Base-by-base conservation (phyloP, 2,888 invertebrate species). In the Ichneumoninae sp. region DNA sequence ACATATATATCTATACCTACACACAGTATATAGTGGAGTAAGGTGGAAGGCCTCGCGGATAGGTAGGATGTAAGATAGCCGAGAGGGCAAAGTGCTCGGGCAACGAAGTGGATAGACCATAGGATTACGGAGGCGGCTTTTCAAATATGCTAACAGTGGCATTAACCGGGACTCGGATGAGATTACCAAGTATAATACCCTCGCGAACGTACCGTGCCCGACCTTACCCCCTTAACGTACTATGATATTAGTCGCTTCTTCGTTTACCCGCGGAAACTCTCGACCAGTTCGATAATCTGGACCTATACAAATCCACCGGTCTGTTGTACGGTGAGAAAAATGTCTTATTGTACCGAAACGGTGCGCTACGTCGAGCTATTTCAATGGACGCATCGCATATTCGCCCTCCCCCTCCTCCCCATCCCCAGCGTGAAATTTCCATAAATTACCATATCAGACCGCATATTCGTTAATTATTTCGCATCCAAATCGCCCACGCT, bases 91-190 rank as follows among this genome's bases (percentile, higher is more conserved):
- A 86, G 75, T 72, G 78, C 77, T 66, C n/a, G 50, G 44, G 79
- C 76, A 82, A 85, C 72, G 33, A 81, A 82, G 79, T 83, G 79
- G 70, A 84, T 85, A 81, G 80, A 84, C 74, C 71, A 57, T 82
- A 60, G 85, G 82, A 86, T 85, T 86, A 86, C 75, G 75, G 75
- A 85, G 78, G 80, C 81, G 78, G 85, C 86, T 87, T 86, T 83
- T 86, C 82, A 86, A 86, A 87, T 87, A 86, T 87, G 86, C 87
- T 84, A 87, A 86, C 87, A 86, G 87, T 86, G 26, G 84, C 85
- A 87, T 87, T 87, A 86, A 85, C 85, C 79, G 50, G 77, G 76
- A 83, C 85, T 83, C 72, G 75, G 82, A 86, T 84, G 81, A 84
- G 80, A 87, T 87, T 86, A 87, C 84, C 84, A 86, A 86, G 86